Percentiles rank a stretch among this genome's conserved stretches.
Evolutionary conservation across 2,888 invertebrate species (phyloP).

Genomic region (Belgica antarctica): DNA sequence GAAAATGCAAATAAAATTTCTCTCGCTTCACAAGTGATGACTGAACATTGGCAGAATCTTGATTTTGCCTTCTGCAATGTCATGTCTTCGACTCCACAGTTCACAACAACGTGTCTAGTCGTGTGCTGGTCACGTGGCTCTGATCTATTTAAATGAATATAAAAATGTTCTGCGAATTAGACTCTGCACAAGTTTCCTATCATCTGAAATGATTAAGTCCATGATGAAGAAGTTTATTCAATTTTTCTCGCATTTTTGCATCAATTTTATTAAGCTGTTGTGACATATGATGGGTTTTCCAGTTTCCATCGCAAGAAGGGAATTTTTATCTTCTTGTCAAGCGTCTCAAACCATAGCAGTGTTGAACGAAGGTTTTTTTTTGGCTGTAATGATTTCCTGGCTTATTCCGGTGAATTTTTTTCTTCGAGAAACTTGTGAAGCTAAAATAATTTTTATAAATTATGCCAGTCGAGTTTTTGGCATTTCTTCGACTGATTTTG

Average conservation of each 20-base stretch:
- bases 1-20: slow-evolving; percentile 37
- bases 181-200: neutral
- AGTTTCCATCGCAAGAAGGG: slow-evolving; percentile 23
- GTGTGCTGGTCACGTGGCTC: slow-evolving; percentile 41
- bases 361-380: neutral
- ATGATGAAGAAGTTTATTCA: slow-evolving; percentile 37
- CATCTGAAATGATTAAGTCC: slow-evolving; percentile 14
- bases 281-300: slow-evolving; percentile 43
- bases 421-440: slow-evolving; percentile 29
- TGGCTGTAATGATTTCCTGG: slow-evolving; percentile 34
- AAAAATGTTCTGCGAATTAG: slow-evolving; percentile 25
- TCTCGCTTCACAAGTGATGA: too few species aligned
- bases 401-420: slow-evolving; percentile 20
- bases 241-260: slow-evolving; percentile 42
- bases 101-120: slow-evolving; percentile 31
- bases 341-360: neutral
- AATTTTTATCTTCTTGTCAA: slow-evolving; percentile 5
- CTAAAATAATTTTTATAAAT: slow-evolving; percentile 42
- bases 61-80: slow-evolving; percentile 38
- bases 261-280: slow-evolving; percentile 43
- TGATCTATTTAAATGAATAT: slow-evolving; percentile 44
- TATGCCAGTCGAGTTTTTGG: slow-evolving; percentile 22
- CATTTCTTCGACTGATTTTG: slow-evolving; percentile 18
- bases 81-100: slow-evolving; percentile 16
- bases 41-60: slow-evolving; percentile 30